Conservation (phyloP, 2,888 invertebrate species). For the Biston betularia region DNA sequence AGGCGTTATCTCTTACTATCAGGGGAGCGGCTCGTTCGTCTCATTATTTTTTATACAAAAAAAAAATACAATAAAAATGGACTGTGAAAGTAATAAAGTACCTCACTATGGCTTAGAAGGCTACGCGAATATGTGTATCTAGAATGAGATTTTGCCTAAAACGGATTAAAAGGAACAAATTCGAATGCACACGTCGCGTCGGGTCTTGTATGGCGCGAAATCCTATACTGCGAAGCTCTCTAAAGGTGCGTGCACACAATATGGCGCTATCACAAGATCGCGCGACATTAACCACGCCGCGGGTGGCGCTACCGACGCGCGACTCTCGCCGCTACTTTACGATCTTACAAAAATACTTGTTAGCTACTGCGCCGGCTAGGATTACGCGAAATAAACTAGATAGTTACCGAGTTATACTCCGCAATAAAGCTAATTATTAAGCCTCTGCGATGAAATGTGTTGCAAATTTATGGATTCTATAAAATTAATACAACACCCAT, state of each 20-base stretch:
- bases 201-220: conserved; percentile 61
- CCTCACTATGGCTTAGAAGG: neutral
- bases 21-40: no score
- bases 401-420: conserved; percentile 28
- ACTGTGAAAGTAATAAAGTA: conserved; percentile 8
- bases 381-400: conserved; percentile 45
- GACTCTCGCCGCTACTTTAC: conserved; percentile 61
- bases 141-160: conserved; percentile 48
- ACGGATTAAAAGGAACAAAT: conserved; percentile 49
- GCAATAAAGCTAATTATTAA: conserved; percentile 37
- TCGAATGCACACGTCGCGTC: conserved; percentile 50
- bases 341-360: conserved; percentile 57
- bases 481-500: conserved; percentile 5
- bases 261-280: conserved; percentile 69
- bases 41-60: no score
- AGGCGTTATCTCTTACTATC: no score
- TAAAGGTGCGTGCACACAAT: conserved; percentile 73
- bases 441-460: conserved; percentile 16
- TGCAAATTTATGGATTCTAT: conserved; percentile 33
- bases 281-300: conserved; percentile 77
- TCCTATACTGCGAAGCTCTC: conserved; percentile 44
- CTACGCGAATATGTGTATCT: conserved; percentile 4
- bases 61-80: neutral
- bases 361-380: conserved; percentile 53
- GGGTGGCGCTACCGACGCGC: conserved; percentile 77